Percentiles rank a stretch among this genome's conserved stretches.
phyloP scores from a whole-genome alignment of 2,888 invertebrate genomes.

The Sclerodermus sp. region DNA sequence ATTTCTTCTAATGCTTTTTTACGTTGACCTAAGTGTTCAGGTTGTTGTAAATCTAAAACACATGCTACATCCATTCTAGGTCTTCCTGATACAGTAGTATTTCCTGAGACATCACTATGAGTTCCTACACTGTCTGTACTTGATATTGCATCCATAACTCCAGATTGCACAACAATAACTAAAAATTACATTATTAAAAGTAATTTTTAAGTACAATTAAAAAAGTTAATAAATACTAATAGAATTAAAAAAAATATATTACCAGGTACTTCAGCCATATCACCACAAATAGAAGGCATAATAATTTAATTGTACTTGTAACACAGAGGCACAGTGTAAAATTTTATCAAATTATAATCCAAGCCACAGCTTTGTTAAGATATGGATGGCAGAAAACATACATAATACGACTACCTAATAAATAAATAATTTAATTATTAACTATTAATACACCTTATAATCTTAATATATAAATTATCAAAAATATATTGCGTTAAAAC shows the following conservation, averaged over 20 bases:
- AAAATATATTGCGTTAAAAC: too few relatives aligned
- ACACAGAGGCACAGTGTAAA: too few relatives aligned
- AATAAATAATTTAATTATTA: too few relatives aligned
- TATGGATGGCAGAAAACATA: too few relatives aligned
- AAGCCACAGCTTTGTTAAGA: too few relatives aligned
- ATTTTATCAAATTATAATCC: too few relatives aligned
- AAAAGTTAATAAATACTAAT: neutral
- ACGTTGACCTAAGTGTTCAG: slow-evolving; percentile 73
- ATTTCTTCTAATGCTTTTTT: slow-evolving; percentile 85
- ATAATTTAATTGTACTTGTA: slow-evolving; percentile 15
- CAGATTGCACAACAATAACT: slow-evolving; percentile 12
- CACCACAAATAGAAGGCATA: slow-evolving; percentile 50
- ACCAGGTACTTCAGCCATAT: slow-evolving; percentile 43
- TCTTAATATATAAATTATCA: too few relatives aligned
- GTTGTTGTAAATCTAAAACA: slow-evolving; percentile 78
- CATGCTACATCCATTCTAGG: slow-evolving; percentile 87
- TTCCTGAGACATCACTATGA: slow-evolving; percentile 65
- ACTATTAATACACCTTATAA: too few relatives aligned
- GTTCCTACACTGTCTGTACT: slow-evolving; percentile 66
- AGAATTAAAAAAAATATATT: slow-evolving; percentile 12
- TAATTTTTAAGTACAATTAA: slow-evolving; percentile 3
- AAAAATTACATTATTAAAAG: slow-evolving; percentile 1
- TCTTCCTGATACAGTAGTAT: slow-evolving; percentile 59
- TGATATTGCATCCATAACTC: slow-evolving; percentile 42
- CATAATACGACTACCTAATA: neutral